Base-by-base conservation (phyloP, 2,113 vertebrate species). In the Corythaeola cristata region DNA sequence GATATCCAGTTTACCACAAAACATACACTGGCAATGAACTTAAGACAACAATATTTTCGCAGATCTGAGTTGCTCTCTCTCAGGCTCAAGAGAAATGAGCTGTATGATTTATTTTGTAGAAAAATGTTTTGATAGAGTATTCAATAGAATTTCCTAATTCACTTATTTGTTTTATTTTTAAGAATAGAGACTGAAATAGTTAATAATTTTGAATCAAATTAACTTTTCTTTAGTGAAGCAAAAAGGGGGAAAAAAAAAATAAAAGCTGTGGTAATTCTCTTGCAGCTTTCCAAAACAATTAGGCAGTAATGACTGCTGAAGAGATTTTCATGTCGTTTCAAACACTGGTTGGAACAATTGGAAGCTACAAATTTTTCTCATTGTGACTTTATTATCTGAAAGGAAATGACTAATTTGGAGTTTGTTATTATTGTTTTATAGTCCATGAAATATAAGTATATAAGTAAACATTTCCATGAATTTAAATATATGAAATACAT, bases 351-450 rank as follows among this genome's bases (percentile, higher is more conserved):
- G 93, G 71, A 94, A 94, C 93, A 96, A 95, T 84, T 91, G 93
- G 85, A 96, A 93, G 89, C 89, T 66, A 73, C 91, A 88, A 81
- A 91, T 96, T 95, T 90, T 92, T 84, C 74, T 96, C 84, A 39
- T 94, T 96, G 91, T 89, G 89, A 95, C 85, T 95, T 96, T 90
- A 95, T 97, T 95, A 95, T 95, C 81, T 79, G 66, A 83, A 73
- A 90, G 85, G 91, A 96, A 96, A 95, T 94, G 53, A 82, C 91
- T 96, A 94, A 96, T 96, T 95, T 83, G 78, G 74, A 95, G 81
- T 83, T 96, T 75, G 91, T 96, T 96, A 85, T 96, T 96, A 87
- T 72, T 96, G 93, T 64, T 96, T 96, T 96, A 96, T 96, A 96
- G 91, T 47, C 93, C 96, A 69, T 97, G 96, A 97, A 97, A 88